Evolutionary conservation across 2,113 vertebrate species (phyloP), one percentile per base, ranked within the genome.

Genomic region (Dicentrarchus labrax): DNA sequence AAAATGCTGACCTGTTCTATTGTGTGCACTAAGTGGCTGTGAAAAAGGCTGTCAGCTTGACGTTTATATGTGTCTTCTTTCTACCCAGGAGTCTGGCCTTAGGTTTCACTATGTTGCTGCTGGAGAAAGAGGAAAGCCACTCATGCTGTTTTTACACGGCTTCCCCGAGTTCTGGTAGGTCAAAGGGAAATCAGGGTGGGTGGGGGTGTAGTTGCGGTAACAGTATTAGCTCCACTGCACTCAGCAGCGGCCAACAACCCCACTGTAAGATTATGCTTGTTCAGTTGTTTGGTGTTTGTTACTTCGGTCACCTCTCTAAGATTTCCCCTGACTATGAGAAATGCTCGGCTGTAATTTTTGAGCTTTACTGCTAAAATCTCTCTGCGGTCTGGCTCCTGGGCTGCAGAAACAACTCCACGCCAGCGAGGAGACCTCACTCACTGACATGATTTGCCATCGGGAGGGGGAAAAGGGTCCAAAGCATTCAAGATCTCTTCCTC

Each of bases 131-230:
- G 98, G 98, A 59, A 99, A 98, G 94, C 98, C 98, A 3, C 97
- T 99, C 74, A 98, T 99, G 98, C 88, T 99, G 76, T 96, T 99
- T 77, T 93, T 99, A 76, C 98, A 99, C 43, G 98, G 98, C 88
- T 99, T 99, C 92, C 98, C 98, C 51, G 98, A 99, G 91, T 99
- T 99, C 97, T 99, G 98, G 98, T 99, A 97, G 96, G 95, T 92
- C 59, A 76, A 64, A 70, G 5, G 2, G 22, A 54, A 74, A 59
- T 30, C 4, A 3, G 19, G 30, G 57, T 16, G 30, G 19, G 19
- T 3, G 3, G 3, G 17, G n/a, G 39, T n/a, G 71, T 4, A 17
- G 38, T 73, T 36, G 12, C 1, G 5, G 16, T 61, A 48, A 73
- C 21, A 41, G 22, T 10, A 39, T 51, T 64, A 60, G 53, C 71